Conservation (phyloP, 2,113 vertebrate genomes). For the Brienomyrus brachyistius region DNA sequence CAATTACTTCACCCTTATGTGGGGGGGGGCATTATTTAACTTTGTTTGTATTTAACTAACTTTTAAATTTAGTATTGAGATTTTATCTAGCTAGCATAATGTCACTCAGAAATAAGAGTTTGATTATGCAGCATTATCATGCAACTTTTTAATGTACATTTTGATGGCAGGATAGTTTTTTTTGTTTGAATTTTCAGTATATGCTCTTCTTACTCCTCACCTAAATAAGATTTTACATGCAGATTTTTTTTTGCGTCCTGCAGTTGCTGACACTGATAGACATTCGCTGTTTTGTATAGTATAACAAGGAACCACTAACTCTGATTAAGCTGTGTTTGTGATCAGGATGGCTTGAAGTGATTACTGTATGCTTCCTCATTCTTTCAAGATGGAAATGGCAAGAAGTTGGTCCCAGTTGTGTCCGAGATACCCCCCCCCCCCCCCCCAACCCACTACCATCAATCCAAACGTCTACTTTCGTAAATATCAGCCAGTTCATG, state of each 20-base stretch:
- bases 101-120: not conserved
- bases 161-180: not conserved
- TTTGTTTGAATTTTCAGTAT: not conserved
- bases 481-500: not conserved
- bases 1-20: not conserved
- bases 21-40: not conserved
- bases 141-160: not conserved
- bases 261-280: not conserved
- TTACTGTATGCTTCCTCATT: not conserved
- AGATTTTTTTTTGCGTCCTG: not conserved
- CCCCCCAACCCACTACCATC: not conserved
- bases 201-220: not conserved
- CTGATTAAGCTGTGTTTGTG: not conserved
- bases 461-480: not conserved
- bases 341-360: not conserved
- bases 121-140: not conserved
- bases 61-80: not conserved
- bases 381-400: not conserved
- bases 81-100: not conserved
- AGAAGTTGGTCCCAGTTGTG: not conserved
- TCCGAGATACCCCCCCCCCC: not conserved
- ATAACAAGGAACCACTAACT: not conserved
- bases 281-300: not conserved
- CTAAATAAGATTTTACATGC: not conserved
- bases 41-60: no score